A percentile compares a stretch with the other conserved stretches of the same genome.
Evolutionary conservation across 2,113 vertebrate species (phyloP).

Genomic region (Trinectes maculatus): DNA sequence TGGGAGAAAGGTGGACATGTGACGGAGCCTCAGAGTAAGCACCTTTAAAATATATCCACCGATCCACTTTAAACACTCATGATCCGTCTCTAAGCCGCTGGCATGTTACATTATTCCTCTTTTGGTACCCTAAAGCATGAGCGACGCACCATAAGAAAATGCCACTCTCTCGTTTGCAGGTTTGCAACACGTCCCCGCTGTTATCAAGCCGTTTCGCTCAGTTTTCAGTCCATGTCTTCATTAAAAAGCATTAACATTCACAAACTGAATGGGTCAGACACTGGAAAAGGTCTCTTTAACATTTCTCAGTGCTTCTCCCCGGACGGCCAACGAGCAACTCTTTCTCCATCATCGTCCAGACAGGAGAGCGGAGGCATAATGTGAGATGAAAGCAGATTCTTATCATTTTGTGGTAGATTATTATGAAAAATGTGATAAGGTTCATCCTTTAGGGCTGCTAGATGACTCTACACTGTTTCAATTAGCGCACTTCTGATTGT

Average conservation of each 20-base stretch:
- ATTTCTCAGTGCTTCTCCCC: constrained; percentile 86
- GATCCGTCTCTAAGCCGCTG: constrained; percentile 55
- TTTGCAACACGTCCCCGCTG: constrained; percentile 65
- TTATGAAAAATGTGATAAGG: constrained; percentile 49
- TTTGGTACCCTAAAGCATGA: constrained; percentile 32
- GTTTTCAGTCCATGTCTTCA: constrained; percentile 92
- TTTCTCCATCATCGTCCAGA: constrained; percentile 89
- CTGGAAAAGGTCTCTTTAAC: constrained; percentile 98
- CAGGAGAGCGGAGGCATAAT: constrained; percentile 23
- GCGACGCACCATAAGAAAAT: constrained; percentile 12
- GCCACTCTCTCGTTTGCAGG: neutral
- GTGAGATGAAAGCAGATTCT: constrained; percentile 42
- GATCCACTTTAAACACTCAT: constrained; percentile 64
- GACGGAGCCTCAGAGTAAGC: constrained; percentile 63
- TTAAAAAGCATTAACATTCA: constrained; percentile 96
- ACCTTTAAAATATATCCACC: constrained; percentile 59
- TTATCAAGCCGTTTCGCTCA: constrained; percentile 88
- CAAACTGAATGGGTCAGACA: constrained; percentile 91
- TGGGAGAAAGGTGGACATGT: constrained; percentile 72
- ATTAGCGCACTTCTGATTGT: constrained; percentile 78
- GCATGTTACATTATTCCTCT: constrained; percentile 43
- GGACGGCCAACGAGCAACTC: constrained; percentile 85
- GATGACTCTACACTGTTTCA: constrained; percentile 68
- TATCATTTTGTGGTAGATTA: constrained; percentile 53
- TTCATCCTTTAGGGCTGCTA: constrained; percentile 59